Evolutionary conservation across 2,888 invertebrate species (phyloP), one percentile per base, ranked within the genome.

Genomic region (Stegana nigrithorax): DNA sequence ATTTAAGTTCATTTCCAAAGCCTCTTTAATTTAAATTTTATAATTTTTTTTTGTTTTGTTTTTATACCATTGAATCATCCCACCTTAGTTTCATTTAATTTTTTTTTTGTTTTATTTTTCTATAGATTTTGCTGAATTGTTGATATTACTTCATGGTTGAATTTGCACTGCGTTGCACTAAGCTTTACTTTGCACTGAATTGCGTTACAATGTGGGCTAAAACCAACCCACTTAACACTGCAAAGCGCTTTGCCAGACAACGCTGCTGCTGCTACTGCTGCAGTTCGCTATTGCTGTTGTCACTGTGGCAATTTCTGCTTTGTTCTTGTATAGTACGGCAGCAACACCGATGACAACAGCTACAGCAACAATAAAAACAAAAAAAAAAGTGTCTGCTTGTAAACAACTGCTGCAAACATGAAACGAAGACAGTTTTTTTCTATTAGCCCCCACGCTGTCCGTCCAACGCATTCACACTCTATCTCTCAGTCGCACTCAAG

Each of bases 351-450:
- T n/a, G n/a, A 6, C 50, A n/a, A 27, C 19, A 45, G n/a, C 21
- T 8, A 45, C 21, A 23, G 10, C 19, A n/a, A 21, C 45, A 23
- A 39, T 29, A 29, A 29, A 29, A 39, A 39, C n/a, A 12, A 39
- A 10, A 39, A 42, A 42, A n/a, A 42, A 53, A 29, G 29, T 53
- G 7, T 53, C 51, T 53, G 51, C 51, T 21, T 53, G 51, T 53
- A 53, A 53, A 51, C 51, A 51, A 51, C 14, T 23, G 19, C 45
- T 19, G 45, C 6, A 53, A 53, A 53, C 51, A 53, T 53, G 14
- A 53, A 53, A 29, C 19, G 19, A 53, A 53, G 51, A 55, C 53
- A 55, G n/a, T 55, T 55, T 55, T 55, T 26, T 25, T 14, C 14
- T 36, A n/a, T 36, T 36, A n/a, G n/a, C n/a, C n/a, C n/a, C n/a